phyloP scores from a whole-genome alignment of 2,888 invertebrate genomes.

The Diarsia dahlii region DNA sequence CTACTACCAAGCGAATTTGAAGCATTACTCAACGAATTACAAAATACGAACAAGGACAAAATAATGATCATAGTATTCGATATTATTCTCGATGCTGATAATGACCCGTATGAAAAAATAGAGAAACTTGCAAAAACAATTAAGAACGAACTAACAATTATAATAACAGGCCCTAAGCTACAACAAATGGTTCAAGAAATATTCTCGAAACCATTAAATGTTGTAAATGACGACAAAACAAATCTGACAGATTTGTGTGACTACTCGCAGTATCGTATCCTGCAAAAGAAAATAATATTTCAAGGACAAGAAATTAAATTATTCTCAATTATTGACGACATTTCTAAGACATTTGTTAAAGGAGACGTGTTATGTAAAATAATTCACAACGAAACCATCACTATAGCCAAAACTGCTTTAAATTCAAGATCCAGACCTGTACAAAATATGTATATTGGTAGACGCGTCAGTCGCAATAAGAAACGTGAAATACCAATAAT shows the following conservation, averaged over 20 bases:
- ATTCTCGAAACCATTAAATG: neutral
- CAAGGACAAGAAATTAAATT: slow-evolving; percentile 16
- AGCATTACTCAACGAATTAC: slow-evolving; percentile 5
- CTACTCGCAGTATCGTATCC: slow-evolving; percentile 2
- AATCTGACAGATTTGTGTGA: neutral
- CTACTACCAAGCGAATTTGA: neutral
- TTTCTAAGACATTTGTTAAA: neutral
- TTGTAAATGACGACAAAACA: slow-evolving; percentile 1
- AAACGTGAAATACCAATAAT: slow-evolving; percentile 10
- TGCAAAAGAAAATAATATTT: slow-evolving; percentile 15
- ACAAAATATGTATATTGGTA: slow-evolving; percentile 6
- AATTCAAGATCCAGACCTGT: too few relatives aligned
- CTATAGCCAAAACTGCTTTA: neutral
- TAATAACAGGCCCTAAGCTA: neutral
- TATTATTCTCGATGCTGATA: neutral
- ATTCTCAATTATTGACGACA: neutral
- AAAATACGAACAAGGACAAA: neutral
- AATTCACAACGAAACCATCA: slow-evolving; percentile 5
- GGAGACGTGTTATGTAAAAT: slow-evolving; percentile 2
- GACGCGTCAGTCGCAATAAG: slow-evolving; percentile 8
- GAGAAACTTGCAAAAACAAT: neutral
- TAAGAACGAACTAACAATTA: neutral
- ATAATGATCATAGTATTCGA: neutral
- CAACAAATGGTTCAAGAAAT: neutral
- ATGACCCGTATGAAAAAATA: neutral